Evolutionary conservation across 2,113 vertebrate genomes (phyloP), one percentile per base, ranked within the genome.

Genomic region (Bothrops jararaca): DNA sequence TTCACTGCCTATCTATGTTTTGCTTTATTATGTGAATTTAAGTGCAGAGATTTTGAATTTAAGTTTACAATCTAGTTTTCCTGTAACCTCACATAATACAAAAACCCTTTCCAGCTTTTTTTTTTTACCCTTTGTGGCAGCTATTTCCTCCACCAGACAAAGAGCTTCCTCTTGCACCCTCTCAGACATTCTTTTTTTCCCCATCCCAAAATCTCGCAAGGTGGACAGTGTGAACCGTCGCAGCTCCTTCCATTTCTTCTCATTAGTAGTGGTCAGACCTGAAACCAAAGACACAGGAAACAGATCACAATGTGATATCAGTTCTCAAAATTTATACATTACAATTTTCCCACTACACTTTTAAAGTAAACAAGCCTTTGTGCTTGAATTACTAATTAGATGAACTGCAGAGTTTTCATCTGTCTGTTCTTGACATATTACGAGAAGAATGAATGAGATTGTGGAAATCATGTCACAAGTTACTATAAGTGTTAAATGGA

Each of bases 151-250:
- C 13, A 94, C 95, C 89, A 97, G 91, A 20, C 93, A 93, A 88
- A 95, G 95, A 0, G 94, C 97, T 90, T 97, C 96, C 3, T 94
- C 42, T 92, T 97, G 96, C 45, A 98, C 95, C 42, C 93, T 90
- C 87, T 94, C 57, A 0, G 95, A 95, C 93, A 97, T 94, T 3
- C 56, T 94, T 91, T 24, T 96, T 91, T 95, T 97, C 18, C 97
- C 97, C 91, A 96, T 96, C 74, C 97, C 95, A 0, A 98, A 96
- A 53, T 93, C 95, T 54, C 95, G n/a, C 52, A 97, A 95, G 0
- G 93, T 96, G 34, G 50, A 93, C 88, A 97, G 52, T 0, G 96
- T 97, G 95, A 97, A 98, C 85, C 91, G 92, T 15, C 97, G 95
- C 90, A 97, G 94, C 48, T 95, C 95, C 90, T 29, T 45, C 96